phyloP scores from a whole-genome alignment of 2,113 vertebrate genomes.

The Melanostigma gelatinosum region DNA sequence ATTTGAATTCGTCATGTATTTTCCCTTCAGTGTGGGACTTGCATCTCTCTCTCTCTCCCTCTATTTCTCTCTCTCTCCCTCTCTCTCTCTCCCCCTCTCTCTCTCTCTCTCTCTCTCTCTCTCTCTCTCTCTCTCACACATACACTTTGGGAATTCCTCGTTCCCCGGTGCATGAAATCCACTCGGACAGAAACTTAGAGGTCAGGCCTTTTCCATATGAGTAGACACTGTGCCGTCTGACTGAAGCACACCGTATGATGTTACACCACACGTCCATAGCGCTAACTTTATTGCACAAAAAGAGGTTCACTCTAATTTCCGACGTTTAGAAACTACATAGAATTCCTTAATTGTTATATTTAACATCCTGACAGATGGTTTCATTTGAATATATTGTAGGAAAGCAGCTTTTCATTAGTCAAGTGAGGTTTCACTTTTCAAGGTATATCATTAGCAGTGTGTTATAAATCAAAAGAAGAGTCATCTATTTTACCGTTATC shows the following conservation, averaged over 20 bases:
- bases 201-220: constrained; percentile 65
- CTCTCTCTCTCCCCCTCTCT: constrained; percentile 42
- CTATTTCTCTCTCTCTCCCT: constrained; percentile 47
- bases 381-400: constrained; percentile 64
- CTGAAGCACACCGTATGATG: constrained; percentile 56
- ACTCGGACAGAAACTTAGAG: constrained; percentile 61
- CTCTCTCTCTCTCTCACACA: constrained; percentile 48
- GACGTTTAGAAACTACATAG: constrained; percentile 57
- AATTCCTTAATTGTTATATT: constrained; percentile 62
- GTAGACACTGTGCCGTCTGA: constrained; percentile 69
- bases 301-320: constrained; percentile 56
- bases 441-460: constrained; percentile 68
- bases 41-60: constrained; percentile 56
- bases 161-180: constrained; percentile 51
- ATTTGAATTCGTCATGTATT: constrained; percentile 79
- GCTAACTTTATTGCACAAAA: constrained; percentile 68
- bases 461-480: constrained; percentile 71
- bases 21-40: constrained; percentile 73
- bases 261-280: constrained; percentile 50
- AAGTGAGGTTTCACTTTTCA: constrained; percentile 60
- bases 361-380: constrained; percentile 53
- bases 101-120: constrained; percentile 41
- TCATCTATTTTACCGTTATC: constrained; percentile 81
- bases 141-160: constrained; percentile 67
- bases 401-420: constrained; percentile 52